Conservation (phyloP, 2,113 vertebrate genomes). For the Xiphorhynchus elegans region DNA sequence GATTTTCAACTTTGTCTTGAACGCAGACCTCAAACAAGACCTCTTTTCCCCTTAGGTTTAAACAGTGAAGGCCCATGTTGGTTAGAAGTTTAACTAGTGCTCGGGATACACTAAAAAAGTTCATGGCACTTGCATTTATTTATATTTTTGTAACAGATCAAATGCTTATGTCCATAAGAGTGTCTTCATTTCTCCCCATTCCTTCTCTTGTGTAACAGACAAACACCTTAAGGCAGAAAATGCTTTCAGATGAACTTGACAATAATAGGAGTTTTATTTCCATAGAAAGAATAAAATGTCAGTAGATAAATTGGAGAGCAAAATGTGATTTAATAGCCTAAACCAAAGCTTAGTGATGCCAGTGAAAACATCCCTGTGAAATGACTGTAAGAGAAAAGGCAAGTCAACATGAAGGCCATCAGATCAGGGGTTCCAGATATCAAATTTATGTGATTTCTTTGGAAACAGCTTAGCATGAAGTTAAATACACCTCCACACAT, state of each 20-base stretch:
- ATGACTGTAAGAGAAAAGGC: neutral
- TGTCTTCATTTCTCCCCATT: neutral
- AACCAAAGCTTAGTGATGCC: neutral
- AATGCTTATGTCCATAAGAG: neutral
- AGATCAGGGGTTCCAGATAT: constrained; percentile 16
- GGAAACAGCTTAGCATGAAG: neutral
- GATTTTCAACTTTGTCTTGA: neutral
- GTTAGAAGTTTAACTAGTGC: neutral
- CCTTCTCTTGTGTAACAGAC: neutral
- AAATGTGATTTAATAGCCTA: neutral
- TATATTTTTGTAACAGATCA: neutral
- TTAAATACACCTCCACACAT: constrained; percentile 12
- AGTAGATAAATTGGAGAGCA: neutral
- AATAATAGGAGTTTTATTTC: neutral
- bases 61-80: fast-evolving
- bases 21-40: neutral
- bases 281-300: neutral
- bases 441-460: constrained; percentile 24
- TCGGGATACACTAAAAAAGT: neutral
- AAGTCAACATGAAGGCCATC: neutral
- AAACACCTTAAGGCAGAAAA: constrained; percentile 31
- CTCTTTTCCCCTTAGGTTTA: neutral
- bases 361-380: neutral
- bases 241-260: neutral
- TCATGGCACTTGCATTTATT: neutral